These are phyloP conservation scores for Phylloscopus whistleri DNA, from an alignment of 2,113 vertebrate genomes.

Conservation along the genomic window DNA sequence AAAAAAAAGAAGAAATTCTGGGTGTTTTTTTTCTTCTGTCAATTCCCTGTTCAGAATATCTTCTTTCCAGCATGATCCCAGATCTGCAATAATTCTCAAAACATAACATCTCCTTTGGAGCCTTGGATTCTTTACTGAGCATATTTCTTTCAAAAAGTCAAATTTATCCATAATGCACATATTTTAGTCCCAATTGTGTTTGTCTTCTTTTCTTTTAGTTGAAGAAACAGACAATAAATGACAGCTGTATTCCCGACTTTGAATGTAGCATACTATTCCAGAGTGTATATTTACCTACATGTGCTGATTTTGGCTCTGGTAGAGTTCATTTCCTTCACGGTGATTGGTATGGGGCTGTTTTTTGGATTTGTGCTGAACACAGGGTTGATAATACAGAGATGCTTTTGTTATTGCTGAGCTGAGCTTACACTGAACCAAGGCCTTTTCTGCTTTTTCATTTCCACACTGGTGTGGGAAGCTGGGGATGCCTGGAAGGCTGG, in stretches of 20 bases:
- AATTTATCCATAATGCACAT: background rate
- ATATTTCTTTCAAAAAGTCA: background rate
- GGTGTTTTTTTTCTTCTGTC: background rate
- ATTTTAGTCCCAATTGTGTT: background rate
- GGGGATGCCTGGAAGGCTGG: rapidly evolving
- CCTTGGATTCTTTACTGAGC: background rate
- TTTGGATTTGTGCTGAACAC: background rate
- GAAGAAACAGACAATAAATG: background rate
- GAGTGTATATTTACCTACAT: background rate
- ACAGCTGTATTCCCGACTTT: background rate
- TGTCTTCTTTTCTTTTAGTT: background rate
- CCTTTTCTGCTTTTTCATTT: background rate
- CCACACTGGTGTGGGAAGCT: rapidly evolving
- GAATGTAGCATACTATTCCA: background rate
- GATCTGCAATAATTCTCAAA: background rate
- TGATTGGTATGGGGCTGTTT: rapidly evolving
- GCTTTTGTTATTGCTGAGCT: background rate
- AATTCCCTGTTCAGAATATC: background rate
- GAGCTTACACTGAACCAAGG: background rate
- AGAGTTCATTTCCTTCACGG: background rate
- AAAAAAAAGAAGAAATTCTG: background rate
- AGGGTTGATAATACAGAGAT: background rate
- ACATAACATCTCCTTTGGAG: background rate
- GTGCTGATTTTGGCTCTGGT: background rate
- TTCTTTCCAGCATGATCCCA: background rate